Percentiles rank a stretch among this genome's conserved stretches.
Conservation (phyloP, 2,113 vertebrate genomes). For the Petaurus breviceps region DNA sequence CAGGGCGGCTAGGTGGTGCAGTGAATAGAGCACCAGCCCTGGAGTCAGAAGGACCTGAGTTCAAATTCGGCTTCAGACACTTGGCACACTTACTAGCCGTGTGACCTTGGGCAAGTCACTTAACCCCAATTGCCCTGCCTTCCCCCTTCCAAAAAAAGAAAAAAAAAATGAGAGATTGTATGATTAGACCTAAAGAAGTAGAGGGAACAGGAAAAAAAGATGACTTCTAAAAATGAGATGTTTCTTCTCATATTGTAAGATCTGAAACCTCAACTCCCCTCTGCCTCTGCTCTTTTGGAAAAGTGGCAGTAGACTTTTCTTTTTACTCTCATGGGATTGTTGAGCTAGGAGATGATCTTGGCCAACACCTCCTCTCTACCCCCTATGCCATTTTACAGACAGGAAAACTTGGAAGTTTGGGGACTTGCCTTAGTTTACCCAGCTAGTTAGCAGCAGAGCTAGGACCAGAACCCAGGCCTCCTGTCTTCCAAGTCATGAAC, state of each 20-base stretch:
- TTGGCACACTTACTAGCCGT: too few relatives aligned
- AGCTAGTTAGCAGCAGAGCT: neutral
- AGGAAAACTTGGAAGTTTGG: neutral
- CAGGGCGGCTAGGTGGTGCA: too few relatives aligned
- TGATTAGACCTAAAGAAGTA: too few relatives aligned
- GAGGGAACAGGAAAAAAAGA: neutral
- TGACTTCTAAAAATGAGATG: neutral
- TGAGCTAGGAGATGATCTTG: neutral
- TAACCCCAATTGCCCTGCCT: too few relatives aligned
- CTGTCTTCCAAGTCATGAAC: too few relatives aligned
- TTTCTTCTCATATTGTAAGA: neutral
- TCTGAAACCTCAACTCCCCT: neutral
- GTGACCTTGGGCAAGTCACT: too few relatives aligned
- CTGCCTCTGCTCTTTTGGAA: neutral
- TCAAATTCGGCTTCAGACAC: too few relatives aligned
- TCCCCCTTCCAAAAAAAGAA: too few relatives aligned
- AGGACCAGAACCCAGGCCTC: neutral
- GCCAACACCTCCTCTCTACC: neutral
- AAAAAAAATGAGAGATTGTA: too few relatives aligned
- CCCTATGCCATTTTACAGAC: neutral
- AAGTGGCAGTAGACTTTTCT: neutral
- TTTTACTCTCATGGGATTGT: neutral
- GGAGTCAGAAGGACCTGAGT: too few relatives aligned
- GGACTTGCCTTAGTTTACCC: neutral
- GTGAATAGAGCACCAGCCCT: too few relatives aligned